Evolutionary conservation across 2,797 vertebrate genomes (phyloP).

Genomic region (Premnoplex brunnescens): DNA sequence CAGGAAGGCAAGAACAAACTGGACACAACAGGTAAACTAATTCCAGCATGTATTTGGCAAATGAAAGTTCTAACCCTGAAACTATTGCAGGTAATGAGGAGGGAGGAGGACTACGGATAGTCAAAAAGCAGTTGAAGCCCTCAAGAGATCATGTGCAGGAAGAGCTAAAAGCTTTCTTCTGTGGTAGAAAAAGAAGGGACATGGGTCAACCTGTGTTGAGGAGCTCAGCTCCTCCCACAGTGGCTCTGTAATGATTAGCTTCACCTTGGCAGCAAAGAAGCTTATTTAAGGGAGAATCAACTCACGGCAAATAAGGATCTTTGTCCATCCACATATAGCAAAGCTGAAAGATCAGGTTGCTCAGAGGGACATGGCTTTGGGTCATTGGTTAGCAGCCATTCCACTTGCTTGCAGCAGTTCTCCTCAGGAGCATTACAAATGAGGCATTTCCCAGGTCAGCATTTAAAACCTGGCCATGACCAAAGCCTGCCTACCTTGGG

Average conservation of each 20-base stretch:
- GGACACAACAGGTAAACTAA: not conserved
- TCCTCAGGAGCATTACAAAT: not conserved
- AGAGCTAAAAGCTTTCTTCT: not conserved
- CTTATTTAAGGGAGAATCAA: not conserved
- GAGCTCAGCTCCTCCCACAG: not conserved
- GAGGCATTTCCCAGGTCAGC: not conserved
- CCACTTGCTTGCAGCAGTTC: not conserved
- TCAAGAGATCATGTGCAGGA: not conserved
- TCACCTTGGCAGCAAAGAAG: not conserved
- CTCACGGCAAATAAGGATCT: not conserved
- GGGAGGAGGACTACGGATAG: not conserved
- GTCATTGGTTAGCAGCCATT: not conserved
- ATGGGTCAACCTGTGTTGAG: not conserved
- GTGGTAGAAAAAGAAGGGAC: not conserved
- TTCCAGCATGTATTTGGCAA: not conserved
- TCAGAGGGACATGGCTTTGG: not conserved
- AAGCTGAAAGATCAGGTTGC: not conserved
- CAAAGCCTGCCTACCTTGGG: not conserved
- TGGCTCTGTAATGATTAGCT: not conserved
- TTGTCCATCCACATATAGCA: not conserved
- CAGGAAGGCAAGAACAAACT: not conserved
- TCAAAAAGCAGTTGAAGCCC: not conserved
- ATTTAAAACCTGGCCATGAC: not conserved
- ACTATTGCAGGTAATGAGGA: not conserved
- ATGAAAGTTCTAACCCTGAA: not conserved